phyloP scores from a whole-genome alignment of 2,797 vertebrate genomes.

The Notoglanidium macrostoma region DNA sequence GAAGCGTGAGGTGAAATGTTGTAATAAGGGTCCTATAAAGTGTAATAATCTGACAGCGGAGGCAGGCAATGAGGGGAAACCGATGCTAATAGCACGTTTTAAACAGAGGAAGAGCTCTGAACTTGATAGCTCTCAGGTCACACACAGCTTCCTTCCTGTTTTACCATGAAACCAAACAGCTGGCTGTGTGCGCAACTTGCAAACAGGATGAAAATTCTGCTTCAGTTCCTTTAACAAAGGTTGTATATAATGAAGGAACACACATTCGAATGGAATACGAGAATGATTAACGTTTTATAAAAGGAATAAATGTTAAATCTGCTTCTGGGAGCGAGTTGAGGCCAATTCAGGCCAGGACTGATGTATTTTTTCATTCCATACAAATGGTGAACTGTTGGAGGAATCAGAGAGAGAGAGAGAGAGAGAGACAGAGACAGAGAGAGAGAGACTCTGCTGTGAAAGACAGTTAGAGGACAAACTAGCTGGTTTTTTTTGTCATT shows the following conservation, averaged over 20 bases:
- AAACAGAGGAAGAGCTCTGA: neutral
- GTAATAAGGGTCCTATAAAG: neutral
- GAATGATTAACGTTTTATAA: neutral
- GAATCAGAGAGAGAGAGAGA: neutral
- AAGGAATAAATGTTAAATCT: neutral
- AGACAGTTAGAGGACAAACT: neutral
- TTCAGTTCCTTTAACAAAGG: neutral
- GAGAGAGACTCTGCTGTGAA: neutral
- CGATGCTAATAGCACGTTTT: neutral
- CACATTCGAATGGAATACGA: neutral
- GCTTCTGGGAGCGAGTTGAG: neutral
- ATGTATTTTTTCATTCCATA: neutral
- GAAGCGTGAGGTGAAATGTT: neutral
- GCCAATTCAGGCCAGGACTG: too few species aligned
- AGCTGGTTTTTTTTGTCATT: neutral
- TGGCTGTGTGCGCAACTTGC: neutral
- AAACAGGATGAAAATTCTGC: neutral
- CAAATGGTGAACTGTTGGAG: neutral
- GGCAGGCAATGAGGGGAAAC: neutral
- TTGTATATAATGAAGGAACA: too few species aligned
- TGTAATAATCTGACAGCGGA: neutral
- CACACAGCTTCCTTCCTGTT: slow-evolving; percentile 5
- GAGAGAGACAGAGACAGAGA: neutral
- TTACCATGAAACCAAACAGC: neutral
- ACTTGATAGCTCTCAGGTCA: neutral